These are phyloP conservation scores for Bedellia somnulentella DNA, from an alignment of 2,888 invertebrate genomes.

Conservation along the genomic window DNA sequence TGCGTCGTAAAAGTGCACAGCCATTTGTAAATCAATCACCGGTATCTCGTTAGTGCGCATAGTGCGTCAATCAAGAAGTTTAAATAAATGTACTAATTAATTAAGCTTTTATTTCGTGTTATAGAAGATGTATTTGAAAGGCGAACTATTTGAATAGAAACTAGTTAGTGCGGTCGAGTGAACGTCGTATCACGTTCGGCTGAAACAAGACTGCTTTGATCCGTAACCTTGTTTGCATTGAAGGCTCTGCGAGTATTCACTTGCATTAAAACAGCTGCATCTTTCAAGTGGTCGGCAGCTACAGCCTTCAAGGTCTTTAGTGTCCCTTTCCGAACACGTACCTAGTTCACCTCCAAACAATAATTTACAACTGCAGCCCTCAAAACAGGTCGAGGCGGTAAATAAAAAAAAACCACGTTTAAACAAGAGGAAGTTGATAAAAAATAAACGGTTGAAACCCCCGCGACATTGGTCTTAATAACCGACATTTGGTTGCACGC, in stretches of 20 bases:
- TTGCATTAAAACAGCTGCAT: too few relatives aligned
- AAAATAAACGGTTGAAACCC: not conserved
- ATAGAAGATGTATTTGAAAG: conserved; percentile 17
- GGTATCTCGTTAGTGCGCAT: too few relatives aligned
- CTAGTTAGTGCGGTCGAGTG: conserved; percentile 19
- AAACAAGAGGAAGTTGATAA: not conserved
- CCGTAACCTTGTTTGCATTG: conserved; percentile 29
- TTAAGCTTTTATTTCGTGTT: too few relatives aligned
- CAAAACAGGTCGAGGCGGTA: conserved; percentile 11
- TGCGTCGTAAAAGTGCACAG: too few relatives aligned
- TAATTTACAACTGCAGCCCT: conserved; percentile 16
- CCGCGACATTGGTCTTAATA: not conserved
- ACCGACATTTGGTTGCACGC: not conserved
- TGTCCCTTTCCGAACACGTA: conserved; percentile 34
- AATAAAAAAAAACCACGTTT: not conserved
- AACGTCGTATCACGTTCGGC: conserved; percentile 21
- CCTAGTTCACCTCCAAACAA: conserved; percentile 37
- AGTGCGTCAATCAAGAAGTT: too few relatives aligned
- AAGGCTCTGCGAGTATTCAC: conserved; percentile 22
- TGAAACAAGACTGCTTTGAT: conserved; percentile 17
- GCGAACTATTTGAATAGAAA: conserved; percentile 19
- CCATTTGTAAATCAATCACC: too few relatives aligned
- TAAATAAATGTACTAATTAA: too few relatives aligned
- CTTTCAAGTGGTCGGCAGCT: too few relatives aligned
- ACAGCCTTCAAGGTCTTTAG: too few relatives aligned